Evolutionary conservation across 1,140 invertebrate genomes (phyloP), one percentile per base, ranked within the genome.

Genomic region (Oncopeltus fasciatus): DNA sequence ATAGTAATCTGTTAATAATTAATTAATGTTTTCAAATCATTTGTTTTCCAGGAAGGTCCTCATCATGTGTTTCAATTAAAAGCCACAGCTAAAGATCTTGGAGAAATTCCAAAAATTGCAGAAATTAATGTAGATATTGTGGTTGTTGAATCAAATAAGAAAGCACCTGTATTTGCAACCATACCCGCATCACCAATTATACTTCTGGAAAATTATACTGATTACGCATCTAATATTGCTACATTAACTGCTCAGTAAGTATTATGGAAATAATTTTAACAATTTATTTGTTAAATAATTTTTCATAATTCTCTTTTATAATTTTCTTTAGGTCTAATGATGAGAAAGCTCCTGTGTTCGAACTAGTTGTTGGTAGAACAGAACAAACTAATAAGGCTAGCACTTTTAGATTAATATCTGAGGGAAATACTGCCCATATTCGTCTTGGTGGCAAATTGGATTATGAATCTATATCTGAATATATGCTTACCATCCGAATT

Each of bases 111-210:
- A 2, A 77, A 81, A 69, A 75, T 77, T 63, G 81, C 81, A 65
- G 77, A 77, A 47, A 89, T 88, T 59, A 82, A 85, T 69, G 78
- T 94, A 63, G 80, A 85, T 64, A 88, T 95, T 65, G 79, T 82
- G 64, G 88, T 94, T 20, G 87, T 92, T 1, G 88, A 90, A 69
- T 89, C 89, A 1, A 83, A 88, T 69, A 92, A 90, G 72, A 90
- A 92, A 73, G 83, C 89, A 44, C 92, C 92, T 51, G 78, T 75
- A 43, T 88, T 88, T 68, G 76, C 80, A 51, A 74, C 79, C 62
- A 68, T 68, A 3, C 78, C 79, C 14, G 67, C 74, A 51, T 73
- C 77, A 4, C 78, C 80, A 59, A 85, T 90, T 62, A 74, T 74
- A 64, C 74, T 92, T 27, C 77, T 77, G 63, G 90, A 92, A 75